Evolutionary conservation across 2,888 invertebrate genomes (phyloP), one percentile per base, ranked within the genome.

Genomic region (Eudasyphora cyanicolor): DNA sequence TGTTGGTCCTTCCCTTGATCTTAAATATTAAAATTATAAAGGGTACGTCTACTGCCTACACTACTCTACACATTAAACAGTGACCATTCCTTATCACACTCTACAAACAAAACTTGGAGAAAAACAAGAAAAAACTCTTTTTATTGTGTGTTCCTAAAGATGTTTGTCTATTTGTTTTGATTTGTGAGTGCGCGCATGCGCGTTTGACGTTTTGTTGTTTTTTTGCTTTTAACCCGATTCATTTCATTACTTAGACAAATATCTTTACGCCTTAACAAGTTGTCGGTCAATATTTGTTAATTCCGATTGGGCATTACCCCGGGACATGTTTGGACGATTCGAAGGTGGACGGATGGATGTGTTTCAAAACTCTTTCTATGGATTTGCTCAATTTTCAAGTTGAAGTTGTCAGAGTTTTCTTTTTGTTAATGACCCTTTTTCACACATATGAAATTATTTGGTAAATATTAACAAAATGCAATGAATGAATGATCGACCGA

Each of bases 181-280:
- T 67, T 67, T 64, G 64, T 64, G 64, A 27, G 57, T 27, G 57
- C n/a, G 60, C 27, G 67, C 42, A 24, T 79, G 54, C 19, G 14
- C 57, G 21, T 32, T 49, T 54, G 21, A 19, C 57, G 35, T 67
- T 29, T 32, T 51, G 38, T 7, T n/a, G 5, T 21, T 29, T 60
- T 38, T 35, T 78, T 42, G 7, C 38, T 54, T 32, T 70, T 54
- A 70, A 24, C 21, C 67, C 67, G 42, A 42, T 67, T 42, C 64
- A 42, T 67, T 54, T 77, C 62, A 70, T 83, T 79, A 79, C 76
- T 82, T 79, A 51, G 27, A 77, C 74, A 81, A 81, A 78, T 76
- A 84, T 60, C 71, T 84, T 75, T 78, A 84, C 78, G 81, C 81
- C 84, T 81, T 76, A 81, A 81, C 83, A 78, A 84, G 78, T 81